Conservation (phyloP, 2,113 vertebrate species). For the Notiomystis cincta region DNA sequence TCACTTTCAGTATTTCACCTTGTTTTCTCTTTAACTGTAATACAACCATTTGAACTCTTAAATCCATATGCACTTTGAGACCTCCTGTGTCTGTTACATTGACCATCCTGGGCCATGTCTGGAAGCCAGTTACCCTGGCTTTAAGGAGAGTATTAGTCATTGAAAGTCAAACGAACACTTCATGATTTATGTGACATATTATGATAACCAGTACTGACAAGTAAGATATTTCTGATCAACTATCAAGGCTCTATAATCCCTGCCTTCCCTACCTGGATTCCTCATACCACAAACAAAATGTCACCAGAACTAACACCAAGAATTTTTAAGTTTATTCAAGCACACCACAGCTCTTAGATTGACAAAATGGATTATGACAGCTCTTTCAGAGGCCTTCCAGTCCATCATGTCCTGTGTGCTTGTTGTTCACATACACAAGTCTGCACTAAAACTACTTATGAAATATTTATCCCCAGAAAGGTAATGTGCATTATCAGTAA, state of each 20-base stretch:
- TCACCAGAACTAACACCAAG: neutral
- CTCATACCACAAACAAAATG: neutral
- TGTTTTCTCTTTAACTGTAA: neutral
- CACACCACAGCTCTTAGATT: neutral
- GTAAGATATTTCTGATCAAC: neutral
- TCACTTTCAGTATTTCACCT: neutral
- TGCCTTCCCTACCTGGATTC: neutral
- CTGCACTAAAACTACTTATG: slow-evolving; percentile 2
- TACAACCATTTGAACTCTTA: neutral
- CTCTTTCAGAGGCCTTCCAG: neutral
- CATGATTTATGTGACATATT: neutral
- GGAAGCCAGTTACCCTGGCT: neutral
- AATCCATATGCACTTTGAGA: neutral
- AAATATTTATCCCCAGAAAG: slow-evolving; percentile 36
- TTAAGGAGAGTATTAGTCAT: neutral
- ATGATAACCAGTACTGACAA: neutral
- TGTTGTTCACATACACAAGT: neutral
- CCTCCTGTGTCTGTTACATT: neutral
- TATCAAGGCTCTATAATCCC: neutral
- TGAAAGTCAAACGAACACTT: neutral
- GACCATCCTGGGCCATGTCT: neutral
- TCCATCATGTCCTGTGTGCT: neutral
- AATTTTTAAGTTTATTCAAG: neutral
- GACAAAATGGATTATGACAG: slow-evolving; percentile 7
- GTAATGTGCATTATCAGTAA: neutral